Conservation (phyloP, 2,888 invertebrate species). For the Syritta pipiens region DNA sequence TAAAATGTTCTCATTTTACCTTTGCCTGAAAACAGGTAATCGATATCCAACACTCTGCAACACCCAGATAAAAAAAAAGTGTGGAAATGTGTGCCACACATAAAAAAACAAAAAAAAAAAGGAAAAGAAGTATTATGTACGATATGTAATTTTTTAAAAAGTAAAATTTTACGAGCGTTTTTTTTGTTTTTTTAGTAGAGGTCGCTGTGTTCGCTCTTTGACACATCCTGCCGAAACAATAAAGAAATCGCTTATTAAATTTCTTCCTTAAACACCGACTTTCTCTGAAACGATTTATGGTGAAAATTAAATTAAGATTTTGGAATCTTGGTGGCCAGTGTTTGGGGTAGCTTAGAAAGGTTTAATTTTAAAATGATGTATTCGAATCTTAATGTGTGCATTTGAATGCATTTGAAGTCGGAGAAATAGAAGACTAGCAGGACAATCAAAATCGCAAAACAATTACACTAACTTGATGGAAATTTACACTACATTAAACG, state of each 20-base stretch:
- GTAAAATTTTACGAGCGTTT: slow-evolving; percentile 37
- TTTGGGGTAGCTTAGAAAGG: too few species aligned
- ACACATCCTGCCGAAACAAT: slow-evolving; percentile 42
- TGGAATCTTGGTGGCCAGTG: too few species aligned
- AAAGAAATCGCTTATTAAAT: slow-evolving; percentile 34
- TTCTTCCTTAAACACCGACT: too few species aligned
- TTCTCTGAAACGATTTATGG: too few species aligned
- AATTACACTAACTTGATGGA: too few species aligned
- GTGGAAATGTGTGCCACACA: slow-evolving; percentile 41
- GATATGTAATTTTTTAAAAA: slow-evolving; percentile 8
- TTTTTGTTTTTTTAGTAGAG: slow-evolving; percentile 34
- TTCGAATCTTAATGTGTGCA: too few species aligned
- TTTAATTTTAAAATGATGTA: too few species aligned
- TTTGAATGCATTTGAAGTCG: too few species aligned
- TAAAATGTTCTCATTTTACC: slow-evolving; percentile 56
- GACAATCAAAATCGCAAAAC: too few species aligned
- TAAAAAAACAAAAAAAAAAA: slow-evolving; percentile 29
- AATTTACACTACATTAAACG: too few species aligned
- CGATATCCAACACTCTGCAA: slow-evolving; percentile 35
- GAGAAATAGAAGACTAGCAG: too few species aligned
- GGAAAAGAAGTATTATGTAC: slow-evolving; percentile 13
- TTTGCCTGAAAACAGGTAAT: slow-evolving; percentile 27
- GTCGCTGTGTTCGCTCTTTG: slow-evolving; percentile 48
- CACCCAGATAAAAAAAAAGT: background rate
- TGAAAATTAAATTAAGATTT: too few species aligned